Percentiles rank a stretch among this genome's conserved stretches.
phyloP scores from a whole-genome alignment of 1,140 invertebrate species.

The Elymnias hypermnestra region DNA sequence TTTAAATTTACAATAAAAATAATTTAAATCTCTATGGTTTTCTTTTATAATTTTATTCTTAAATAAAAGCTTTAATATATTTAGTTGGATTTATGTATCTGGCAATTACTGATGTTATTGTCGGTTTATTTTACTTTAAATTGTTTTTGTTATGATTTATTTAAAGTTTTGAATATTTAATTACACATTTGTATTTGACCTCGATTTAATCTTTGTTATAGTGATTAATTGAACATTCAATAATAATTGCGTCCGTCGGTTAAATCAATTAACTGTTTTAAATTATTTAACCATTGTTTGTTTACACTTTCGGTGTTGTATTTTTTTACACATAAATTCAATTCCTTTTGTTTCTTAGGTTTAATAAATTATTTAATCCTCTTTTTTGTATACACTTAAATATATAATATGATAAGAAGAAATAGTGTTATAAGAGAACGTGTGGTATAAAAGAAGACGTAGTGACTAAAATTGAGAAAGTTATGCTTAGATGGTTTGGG shows the following conservation, averaged over 20 bases:
- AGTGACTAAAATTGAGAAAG: no score
- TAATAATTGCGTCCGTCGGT: slow-evolving; percentile 1
- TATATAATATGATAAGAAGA: no score
- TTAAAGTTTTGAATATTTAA: slow-evolving; percentile 7
- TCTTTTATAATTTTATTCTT: neutral
- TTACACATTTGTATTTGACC: slow-evolving; percentile 10
- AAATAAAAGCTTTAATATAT: neutral
- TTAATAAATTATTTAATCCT: no score
- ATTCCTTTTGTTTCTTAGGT: no score
- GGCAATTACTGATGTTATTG: neutral
- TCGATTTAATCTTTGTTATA: slow-evolving; percentile 10
- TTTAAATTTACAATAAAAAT: no score
- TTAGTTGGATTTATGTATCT: neutral
- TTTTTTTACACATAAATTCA: no score
- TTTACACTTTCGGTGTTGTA: neutral
- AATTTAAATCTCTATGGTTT: no score
- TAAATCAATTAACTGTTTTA: neutral
- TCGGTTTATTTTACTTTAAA: neutral
- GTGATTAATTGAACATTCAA: slow-evolving; percentile 14
- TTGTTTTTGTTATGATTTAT: neutral
- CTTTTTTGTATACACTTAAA: no score
- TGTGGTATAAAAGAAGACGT: no score
- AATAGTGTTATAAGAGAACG: no score
- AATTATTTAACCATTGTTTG: neutral
- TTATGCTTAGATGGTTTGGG: no score